phyloP scores from a whole-genome alignment of 1,140 invertebrate genomes.

The Sarcophaga bullata region DNA sequence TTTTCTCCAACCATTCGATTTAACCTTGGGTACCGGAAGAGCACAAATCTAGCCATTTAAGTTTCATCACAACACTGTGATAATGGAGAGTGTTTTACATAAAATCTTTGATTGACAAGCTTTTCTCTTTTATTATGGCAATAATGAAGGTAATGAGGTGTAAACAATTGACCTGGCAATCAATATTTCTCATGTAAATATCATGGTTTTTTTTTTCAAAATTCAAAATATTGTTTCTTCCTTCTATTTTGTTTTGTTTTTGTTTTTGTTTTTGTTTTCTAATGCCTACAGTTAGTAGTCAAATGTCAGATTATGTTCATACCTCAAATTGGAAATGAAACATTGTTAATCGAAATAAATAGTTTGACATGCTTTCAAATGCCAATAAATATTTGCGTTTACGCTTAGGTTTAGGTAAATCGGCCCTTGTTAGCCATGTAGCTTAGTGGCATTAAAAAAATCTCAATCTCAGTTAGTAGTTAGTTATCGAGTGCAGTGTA shows the following conservation, averaged over 20 bases:
- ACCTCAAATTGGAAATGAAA: not conserved
- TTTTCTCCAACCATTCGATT: too few relatives aligned
- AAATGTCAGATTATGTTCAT: not conserved
- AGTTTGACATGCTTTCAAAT: not conserved
- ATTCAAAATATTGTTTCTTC: too few relatives aligned
- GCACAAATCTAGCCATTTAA: too few relatives aligned
- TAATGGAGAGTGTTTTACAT: too few relatives aligned
- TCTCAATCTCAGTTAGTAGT: slow-evolving; percentile 7
- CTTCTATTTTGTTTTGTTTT: too few relatives aligned
- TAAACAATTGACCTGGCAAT: slow-evolving; percentile 6
- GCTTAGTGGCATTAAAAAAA: slow-evolving; percentile 28
- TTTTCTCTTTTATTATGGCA: not conserved
- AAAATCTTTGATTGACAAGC: not conserved
- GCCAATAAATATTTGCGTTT: not conserved
- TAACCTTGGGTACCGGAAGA: too few relatives aligned
- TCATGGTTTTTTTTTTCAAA: too few relatives aligned
- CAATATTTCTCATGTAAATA: not conserved
- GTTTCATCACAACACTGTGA: too few relatives aligned
- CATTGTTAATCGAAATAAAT: not conserved
- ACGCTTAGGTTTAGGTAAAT: not conserved
- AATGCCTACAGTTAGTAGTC: too few relatives aligned
- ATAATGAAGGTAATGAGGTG: not conserved
- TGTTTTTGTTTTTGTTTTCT: too few relatives aligned
- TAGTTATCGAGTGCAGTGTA: too few relatives aligned
- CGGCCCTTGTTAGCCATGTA: not conserved